Base-by-base conservation (phyloP, 2,113 vertebrate species). In the Pithys albifrons region DNA sequence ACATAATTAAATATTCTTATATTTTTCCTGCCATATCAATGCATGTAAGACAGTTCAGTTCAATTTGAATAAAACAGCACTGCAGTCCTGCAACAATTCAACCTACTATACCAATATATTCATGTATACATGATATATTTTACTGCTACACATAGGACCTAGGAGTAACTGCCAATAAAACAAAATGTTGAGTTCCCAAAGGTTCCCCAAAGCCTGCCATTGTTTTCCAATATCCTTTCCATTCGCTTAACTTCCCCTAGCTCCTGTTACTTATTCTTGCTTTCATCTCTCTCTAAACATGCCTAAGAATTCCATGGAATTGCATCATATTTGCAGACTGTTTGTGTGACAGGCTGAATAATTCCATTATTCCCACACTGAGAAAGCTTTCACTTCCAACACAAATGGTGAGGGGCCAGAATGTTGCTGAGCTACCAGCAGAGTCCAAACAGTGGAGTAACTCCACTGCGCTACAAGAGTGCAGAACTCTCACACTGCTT, bases 321-420 rank as follows among this genome's bases (percentile, higher is more conserved):
- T 45, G 8, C 11, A 54, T 18, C 6, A 2, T 2, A 62, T 29
- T 46, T 78, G 15, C 48, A 69, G 27, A 61, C 57, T 3, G 5
- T 35, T 18, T 31, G 10, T 48, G 48, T 54, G 69, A 51, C 28
- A 84, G 35, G 9, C 48, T 48, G 12, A 73, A 52, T 31, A 75
- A 62, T 39, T 54, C 75, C 35, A 59, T 27, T 16, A 22, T 0
- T 55, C 51, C 85, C 64, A 65, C 0, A 0, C 25, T 2, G 13
- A 59, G 18, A 43, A 88, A 77, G 23, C 37, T 90, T 88, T 83
- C 62, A 35, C 19, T 88, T 94, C 59, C 66, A 80, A 4, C 1
- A 2, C 23, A 74, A 62, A 70, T 2, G 12, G 10, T 37, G 31
- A 76, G 24, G 57, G 18, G 9, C 35, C 33, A 41, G n/a, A 76